Percentiles rank a stretch among this genome's conserved stretches.
Evolutionary conservation across 2,797 vertebrate species (phyloP).

Genomic region (Intellagama lesueurii): DNA sequence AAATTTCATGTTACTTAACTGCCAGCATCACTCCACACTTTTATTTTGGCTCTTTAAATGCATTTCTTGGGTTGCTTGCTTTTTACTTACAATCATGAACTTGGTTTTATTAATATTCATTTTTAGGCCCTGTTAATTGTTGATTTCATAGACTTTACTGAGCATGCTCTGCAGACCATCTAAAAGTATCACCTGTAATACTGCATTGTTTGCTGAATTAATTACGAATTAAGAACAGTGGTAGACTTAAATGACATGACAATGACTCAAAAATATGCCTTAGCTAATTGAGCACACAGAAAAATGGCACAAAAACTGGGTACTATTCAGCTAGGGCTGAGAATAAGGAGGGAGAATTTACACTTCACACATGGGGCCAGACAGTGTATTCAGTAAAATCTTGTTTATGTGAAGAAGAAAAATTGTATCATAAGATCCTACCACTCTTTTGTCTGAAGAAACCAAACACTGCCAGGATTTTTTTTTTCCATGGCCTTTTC

Average conservation of each 20-base stretch:
- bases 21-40: too few relatives aligned
- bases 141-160: too few relatives aligned
- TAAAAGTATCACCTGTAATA: too few relatives aligned
- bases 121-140: too few relatives aligned
- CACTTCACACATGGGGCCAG: not conserved
- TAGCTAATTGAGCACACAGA: not conserved
- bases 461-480: not conserved
- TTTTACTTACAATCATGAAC: too few relatives aligned
- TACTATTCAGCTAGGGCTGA: not conserved
- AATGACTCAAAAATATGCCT: not conserved
- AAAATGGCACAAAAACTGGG: not conserved
- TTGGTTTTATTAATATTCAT: too few relatives aligned
- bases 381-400: not conserved
- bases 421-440: not conserved
- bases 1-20: too few relatives aligned
- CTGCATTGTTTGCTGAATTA: not conserved
- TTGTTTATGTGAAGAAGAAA: not conserved
- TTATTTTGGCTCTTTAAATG: too few relatives aligned
- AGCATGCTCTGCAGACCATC: too few relatives aligned
- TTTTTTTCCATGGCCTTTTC: not conserved
- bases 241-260: not conserved
- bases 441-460: not conserved
- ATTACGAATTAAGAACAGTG: not conserved
- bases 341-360: not conserved
- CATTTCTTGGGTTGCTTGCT: too few relatives aligned